phyloP scores from a whole-genome alignment of 2,888 invertebrate genomes.

The Suillia variegata region DNA sequence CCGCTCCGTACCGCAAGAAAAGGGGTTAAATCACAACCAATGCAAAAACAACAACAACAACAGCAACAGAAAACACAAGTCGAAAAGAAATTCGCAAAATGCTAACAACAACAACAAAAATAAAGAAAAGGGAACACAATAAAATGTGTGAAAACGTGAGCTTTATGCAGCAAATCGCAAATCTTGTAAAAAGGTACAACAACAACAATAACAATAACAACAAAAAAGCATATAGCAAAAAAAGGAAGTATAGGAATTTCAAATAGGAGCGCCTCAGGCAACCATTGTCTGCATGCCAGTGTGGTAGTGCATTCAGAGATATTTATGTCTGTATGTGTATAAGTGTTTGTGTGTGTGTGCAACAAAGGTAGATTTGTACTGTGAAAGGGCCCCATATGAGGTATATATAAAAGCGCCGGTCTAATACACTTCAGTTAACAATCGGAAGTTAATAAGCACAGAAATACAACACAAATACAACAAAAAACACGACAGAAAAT shows the following conservation, averaged over 20 bases:
- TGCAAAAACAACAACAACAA: neutral
- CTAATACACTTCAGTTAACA: constrained; percentile 9
- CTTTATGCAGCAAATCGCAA: no score
- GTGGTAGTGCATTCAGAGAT: neutral
- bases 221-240: neutral
- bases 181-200: no score
- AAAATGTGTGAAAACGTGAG: no score
- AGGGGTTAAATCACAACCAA: neutral
- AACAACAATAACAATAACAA: no score
- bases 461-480: neutral
- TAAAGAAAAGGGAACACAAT: no score
- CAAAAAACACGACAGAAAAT: neutral
- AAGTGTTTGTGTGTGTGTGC: no score
- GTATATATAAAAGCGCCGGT: neutral
- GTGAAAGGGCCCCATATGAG: neutral
- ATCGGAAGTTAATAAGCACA: constrained; percentile 7
- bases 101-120: no score
- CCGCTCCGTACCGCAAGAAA: neutral
- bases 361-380: neutral
- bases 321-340: neutral
- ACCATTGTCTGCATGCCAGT: neutral
- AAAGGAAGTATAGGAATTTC: neutral
- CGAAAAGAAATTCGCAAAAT: neutral
- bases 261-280: neutral
- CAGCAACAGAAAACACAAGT: neutral